Conservation (phyloP, 1,140 invertebrate genomes). For the Ceratina calcarata region DNA sequence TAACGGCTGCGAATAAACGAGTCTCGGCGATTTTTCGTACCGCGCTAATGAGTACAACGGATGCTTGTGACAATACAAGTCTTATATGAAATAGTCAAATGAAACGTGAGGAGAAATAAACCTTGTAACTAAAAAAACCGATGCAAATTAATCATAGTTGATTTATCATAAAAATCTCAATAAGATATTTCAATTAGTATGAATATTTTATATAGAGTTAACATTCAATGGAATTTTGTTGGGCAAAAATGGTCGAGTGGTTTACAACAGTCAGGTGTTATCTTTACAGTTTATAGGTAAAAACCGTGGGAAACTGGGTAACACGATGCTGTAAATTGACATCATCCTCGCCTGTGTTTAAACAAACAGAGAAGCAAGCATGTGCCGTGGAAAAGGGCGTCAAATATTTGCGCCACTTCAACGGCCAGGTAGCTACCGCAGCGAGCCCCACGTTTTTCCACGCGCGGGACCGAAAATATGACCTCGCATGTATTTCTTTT, state of each 20-base stretch:
- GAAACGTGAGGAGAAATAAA: too few relatives aligned
- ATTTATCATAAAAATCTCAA: too few relatives aligned
- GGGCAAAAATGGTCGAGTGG: too few relatives aligned
- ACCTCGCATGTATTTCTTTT: background rate
- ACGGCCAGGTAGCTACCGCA: constrained; percentile 61
- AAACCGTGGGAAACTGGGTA: background rate
- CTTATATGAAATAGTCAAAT: too few relatives aligned
- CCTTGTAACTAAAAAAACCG: too few relatives aligned
- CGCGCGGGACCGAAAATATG: constrained; percentile 4
- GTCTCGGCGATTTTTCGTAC: background rate
- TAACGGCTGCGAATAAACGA: constrained; percentile 9
- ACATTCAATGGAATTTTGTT: too few relatives aligned
- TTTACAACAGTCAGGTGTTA: too few relatives aligned
- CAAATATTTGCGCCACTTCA: constrained; percentile 73
- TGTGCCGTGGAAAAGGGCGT: constrained; percentile 30
- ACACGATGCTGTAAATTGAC: constrained; percentile 16
- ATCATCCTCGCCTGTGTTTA: constrained; percentile 18
- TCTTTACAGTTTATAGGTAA: too few relatives aligned
- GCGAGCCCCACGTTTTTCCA: constrained; percentile 17
- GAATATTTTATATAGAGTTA: too few relatives aligned
- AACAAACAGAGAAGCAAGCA: constrained; percentile 34
- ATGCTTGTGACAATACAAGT: background rate
- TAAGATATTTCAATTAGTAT: too few relatives aligned
- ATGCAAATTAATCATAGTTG: too few relatives aligned
- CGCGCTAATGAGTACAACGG: background rate